Conservation (phyloP, 2,888 invertebrate genomes). For the Euplagia quadripunctaria region DNA sequence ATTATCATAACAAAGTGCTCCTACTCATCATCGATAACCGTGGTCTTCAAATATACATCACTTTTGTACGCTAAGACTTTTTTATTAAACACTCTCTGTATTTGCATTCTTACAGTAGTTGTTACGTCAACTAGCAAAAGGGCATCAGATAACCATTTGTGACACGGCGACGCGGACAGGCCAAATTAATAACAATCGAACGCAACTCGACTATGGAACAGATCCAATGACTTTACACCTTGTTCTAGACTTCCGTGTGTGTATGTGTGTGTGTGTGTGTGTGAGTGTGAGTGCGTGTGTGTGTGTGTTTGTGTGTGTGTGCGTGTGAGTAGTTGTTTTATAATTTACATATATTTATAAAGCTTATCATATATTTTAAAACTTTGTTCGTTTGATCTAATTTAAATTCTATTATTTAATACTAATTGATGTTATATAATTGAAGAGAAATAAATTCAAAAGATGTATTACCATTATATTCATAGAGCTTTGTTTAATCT, state of each 20-base stretch:
- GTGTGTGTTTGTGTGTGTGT: too few relatives aligned
- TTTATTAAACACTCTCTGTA: conserved; percentile 66
- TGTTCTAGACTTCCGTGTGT: conserved; percentile 17
- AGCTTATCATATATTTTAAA: too few relatives aligned
- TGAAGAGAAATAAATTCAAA: too few relatives aligned
- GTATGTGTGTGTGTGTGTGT: too few relatives aligned
- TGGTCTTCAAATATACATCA: conserved; percentile 49
- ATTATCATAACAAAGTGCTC: conserved; percentile 54
- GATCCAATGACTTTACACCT: conserved; percentile 11
- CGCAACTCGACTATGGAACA: conserved; percentile 19
- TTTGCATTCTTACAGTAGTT: conserved; percentile 60
- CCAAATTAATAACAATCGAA: conserved; percentile 46
- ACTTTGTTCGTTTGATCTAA: too few relatives aligned
- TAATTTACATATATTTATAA: conserved; percentile 17
- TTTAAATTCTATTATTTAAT: too few relatives aligned
- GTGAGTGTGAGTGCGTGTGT: too few relatives aligned
- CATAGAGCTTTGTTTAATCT: too few relatives aligned
- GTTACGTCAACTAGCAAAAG: conserved; percentile 60
- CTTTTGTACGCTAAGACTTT: conserved; percentile 52
- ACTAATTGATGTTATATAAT: too few relatives aligned
- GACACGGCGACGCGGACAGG: conserved; percentile 21
- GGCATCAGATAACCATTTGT: conserved; percentile 54
- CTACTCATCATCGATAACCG: conserved; percentile 43
- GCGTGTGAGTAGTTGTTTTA: too few relatives aligned
- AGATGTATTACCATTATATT: too few relatives aligned